A percentile compares a stretch with the other conserved stretches of the same genome.
Evolutionary conservation across 2,113 vertebrate species (phyloP).

Genomic region (Zosterops lateralis): DNA sequence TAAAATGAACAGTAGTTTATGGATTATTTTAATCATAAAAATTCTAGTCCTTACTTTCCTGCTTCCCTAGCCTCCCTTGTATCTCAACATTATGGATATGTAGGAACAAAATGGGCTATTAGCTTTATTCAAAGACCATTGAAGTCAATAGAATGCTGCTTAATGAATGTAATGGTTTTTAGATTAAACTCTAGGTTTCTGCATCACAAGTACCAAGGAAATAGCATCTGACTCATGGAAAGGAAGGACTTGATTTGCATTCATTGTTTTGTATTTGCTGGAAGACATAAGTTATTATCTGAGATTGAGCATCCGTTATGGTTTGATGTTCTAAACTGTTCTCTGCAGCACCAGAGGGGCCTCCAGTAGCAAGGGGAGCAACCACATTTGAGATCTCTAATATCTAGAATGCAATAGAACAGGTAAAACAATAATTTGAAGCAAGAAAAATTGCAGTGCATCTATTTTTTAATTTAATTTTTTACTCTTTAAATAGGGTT

Average conservation of each 20-base stretch:
- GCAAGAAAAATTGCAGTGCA: background rate
- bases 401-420: background rate
- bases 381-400: background rate
- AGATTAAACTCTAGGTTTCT: conserved; percentile 25
- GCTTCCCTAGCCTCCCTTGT: background rate
- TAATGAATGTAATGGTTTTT: conserved; percentile 31
- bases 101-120: conserved; percentile 23
- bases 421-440: background rate
- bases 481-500: background rate
- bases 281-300: background rate
- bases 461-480: background rate
- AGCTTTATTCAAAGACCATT: conserved; percentile 22
- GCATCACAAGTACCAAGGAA: conserved; percentile 32
- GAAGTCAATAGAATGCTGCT: conserved; percentile 37
- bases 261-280: conserved; percentile 22
- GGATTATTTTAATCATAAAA: background rate
- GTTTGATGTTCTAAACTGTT: background rate
- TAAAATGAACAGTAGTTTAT: background rate
- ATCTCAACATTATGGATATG: background rate
- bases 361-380: background rate
- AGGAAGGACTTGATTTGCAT: conserved; percentile 23
- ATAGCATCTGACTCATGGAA: conserved; percentile 31
- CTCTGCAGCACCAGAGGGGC: background rate
- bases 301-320: background rate
- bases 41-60: background rate